Conservation (phyloP, 2,888 invertebrate species). For the Crioceris asparagi region DNA sequence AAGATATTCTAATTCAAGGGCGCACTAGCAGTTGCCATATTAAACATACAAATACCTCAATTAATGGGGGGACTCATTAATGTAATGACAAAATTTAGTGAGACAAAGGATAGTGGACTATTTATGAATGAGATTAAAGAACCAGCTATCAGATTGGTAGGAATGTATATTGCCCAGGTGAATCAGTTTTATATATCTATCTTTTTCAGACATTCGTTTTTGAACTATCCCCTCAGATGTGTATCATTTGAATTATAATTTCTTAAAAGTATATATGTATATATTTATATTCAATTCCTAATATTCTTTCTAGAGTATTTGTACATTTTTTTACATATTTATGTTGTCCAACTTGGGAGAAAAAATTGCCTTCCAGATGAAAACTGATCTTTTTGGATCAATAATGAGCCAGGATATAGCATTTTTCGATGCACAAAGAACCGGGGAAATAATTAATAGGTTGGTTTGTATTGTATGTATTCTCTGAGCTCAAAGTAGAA, state of each 20-base stretch:
- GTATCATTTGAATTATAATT: not conserved
- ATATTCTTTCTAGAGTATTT: slow-evolving; percentile 45
- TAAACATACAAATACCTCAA: slow-evolving; percentile 84
- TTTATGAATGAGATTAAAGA: slow-evolving; percentile 51
- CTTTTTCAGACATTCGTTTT: not conserved
- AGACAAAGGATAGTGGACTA: slow-evolving; percentile 38
- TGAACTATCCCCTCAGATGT: not conserved
- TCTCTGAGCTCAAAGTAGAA: too few species aligned
- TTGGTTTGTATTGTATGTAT: too few species aligned
- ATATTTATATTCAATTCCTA: not conserved
- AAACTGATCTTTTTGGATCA: slow-evolving; percentile 70
- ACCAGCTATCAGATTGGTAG: slow-evolving; percentile 57
- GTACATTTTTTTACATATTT: slow-evolving; percentile 85
- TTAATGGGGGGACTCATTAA: slow-evolving; percentile 76
- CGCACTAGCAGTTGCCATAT: slow-evolving; percentile 73
- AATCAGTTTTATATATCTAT: slow-evolving; percentile 4
- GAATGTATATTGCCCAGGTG: slow-evolving; percentile 67
- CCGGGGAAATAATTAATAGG: slow-evolving; percentile 87
- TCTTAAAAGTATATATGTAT: not conserved
- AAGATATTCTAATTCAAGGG: too few species aligned
- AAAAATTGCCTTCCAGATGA: slow-evolving; percentile 69
- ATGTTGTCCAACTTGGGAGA: slow-evolving; percentile 82
- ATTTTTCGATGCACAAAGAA: slow-evolving; percentile 84
- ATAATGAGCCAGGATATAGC: slow-evolving; percentile 78
- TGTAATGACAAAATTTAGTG: slow-evolving; percentile 51